Base-by-base conservation (phyloP, 2,113 vertebrate species). In the Gulo gulo region DNA sequence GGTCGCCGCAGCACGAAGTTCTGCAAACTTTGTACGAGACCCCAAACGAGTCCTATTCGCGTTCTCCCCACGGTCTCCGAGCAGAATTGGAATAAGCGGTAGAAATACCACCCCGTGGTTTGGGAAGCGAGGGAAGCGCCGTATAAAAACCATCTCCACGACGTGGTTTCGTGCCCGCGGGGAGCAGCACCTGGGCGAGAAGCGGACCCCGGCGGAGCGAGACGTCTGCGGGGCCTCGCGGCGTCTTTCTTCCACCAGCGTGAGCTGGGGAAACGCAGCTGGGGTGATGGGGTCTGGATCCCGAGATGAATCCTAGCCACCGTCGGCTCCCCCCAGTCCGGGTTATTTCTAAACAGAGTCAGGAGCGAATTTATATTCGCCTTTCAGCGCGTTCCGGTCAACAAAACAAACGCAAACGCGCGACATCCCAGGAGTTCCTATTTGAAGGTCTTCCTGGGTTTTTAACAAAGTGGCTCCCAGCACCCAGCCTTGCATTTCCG, bases 261-360 rank as follows among this genome's bases (percentile, higher is more conserved):
- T 36, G 29, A 87, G 39, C 26, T 7, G 57, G 9, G 84, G 71
- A 36, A 20, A 86, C 15, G 4, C 23, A 55, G 52, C 13, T 21
- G 23, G 52, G 11, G 24, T 4, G 16, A 29, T 1, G 9, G 71
- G 31, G 31, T 71, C 57, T 93, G 61, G 3, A 1, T 63, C 55
- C 8, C 2, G 13, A 94, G 26, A 65, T 5, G n/a, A 82, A 50
- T 14, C 24, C 55, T 31, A 61, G 52, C 45, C 82, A 31, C 94
- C 95, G 89, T 79, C 88, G 45, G 61, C 8, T 39, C 0, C 52
- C 0, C 14, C 29, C 14, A 23, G 61, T 23, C 67, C 39, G 6
- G 8, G 15, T 24, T 86, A 79, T 83, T 96, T 98, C 91, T 39
- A 73, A 90, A 95, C 59, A 42, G 79, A 97, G 52, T 92, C 88